phyloP scores from a whole-genome alignment of 2,113 vertebrate genomes.

The Delphinus delphis region DNA sequence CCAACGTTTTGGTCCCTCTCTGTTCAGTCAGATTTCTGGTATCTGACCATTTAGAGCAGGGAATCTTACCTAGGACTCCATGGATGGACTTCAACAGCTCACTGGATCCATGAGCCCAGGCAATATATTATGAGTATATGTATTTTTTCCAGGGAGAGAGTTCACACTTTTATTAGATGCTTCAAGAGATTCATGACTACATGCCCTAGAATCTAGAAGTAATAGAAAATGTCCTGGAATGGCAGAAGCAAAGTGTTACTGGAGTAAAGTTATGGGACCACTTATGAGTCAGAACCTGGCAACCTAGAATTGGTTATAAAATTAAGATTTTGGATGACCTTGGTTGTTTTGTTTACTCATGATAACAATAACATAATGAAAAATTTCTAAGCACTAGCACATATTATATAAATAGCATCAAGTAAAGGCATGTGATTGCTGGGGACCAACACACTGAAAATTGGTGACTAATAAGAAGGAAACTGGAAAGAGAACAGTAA shows the following conservation, averaged over 20 bases:
- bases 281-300: not conserved
- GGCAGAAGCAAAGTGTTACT: not conserved
- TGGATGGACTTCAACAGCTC: not conserved
- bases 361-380: not conserved
- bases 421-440: not conserved
- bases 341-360: not conserved
- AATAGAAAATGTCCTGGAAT: not conserved
- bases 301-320: not conserved
- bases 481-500: not conserved
- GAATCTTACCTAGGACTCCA: not conserved
- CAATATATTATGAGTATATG: not conserved
- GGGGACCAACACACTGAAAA: not conserved
- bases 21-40: not conserved
- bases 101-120: not conserved
- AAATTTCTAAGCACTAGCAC: not conserved
- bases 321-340: not conserved
- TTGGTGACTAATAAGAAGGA: not conserved
- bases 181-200: not conserved
- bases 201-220: not conserved
- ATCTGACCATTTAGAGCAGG: not conserved
- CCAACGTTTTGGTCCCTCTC: not conserved
- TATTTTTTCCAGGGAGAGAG: not conserved
- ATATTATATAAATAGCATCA: not conserved
- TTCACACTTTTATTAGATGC: not conserved
- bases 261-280: not conserved